Evolutionary conservation across 2,113 vertebrate species (phyloP).

Genomic region (Solea solea): DNA sequence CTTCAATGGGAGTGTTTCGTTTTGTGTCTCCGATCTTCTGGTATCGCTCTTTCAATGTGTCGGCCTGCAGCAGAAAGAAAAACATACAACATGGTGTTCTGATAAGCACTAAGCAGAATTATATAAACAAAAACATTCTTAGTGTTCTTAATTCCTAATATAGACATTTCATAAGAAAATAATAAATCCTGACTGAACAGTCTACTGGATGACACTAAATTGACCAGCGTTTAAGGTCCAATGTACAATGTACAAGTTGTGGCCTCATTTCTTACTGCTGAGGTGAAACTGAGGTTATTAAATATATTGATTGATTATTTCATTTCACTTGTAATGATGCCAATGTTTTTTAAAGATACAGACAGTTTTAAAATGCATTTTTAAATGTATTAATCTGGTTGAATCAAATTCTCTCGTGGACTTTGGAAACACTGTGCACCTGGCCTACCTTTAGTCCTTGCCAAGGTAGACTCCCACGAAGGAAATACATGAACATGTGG

Average conservation of each 20-base stretch:
- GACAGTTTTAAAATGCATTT: too few relatives aligned
- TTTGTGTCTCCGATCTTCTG: constrained; percentile 99
- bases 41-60: constrained; percentile 98
- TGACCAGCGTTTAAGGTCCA: too few relatives aligned
- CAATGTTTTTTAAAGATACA: too few relatives aligned
- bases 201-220: too few relatives aligned
- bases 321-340: neutral
- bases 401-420: neutral
- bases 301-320: too few relatives aligned
- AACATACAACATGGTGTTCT: neutral
- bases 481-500: constrained; percentile 99
- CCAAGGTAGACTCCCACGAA: constrained; percentile 98
- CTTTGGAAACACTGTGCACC: neutral
- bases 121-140: neutral
- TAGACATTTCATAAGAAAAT: too few relatives aligned
- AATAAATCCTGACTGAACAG: too few relatives aligned
- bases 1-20: constrained; percentile 97
- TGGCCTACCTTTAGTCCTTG: constrained; percentile 94
- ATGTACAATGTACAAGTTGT: too few relatives aligned
- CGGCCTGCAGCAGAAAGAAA: constrained; percentile 84
- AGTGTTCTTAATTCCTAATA: neutral
- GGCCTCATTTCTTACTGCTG: too few relatives aligned
- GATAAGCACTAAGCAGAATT: neutral
- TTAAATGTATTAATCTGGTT: too few relatives aligned
- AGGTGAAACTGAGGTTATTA: too few relatives aligned